These are phyloP conservation scores for Chaetura pelagica DNA, from an alignment of 2,113 vertebrate species.

Conservation along the genomic window DNA sequence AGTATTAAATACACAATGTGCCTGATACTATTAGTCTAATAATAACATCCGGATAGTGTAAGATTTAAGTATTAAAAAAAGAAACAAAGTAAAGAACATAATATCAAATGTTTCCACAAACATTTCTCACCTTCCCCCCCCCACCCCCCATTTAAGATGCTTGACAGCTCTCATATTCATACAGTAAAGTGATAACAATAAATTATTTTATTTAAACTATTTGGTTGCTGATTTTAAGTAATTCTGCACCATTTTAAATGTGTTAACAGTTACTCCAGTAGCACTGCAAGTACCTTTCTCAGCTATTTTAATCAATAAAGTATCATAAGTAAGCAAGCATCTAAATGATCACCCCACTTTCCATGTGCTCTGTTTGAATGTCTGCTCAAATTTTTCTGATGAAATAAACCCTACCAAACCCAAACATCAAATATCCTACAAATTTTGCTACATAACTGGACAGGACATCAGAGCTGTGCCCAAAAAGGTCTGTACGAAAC, in stretches of 20 bases:
- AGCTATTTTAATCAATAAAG: background rate
- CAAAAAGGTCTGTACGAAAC: background rate
- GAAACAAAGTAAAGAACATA: background rate
- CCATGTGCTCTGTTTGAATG: background rate
- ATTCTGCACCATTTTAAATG: background rate
- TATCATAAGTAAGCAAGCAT: background rate
- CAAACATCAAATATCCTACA: background rate
- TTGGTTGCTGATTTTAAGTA: background rate
- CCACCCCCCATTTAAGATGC: background rate
- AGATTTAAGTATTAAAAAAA: background rate
- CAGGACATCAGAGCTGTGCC: background rate
- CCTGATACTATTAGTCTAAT: background rate
- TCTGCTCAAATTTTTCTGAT: background rate
- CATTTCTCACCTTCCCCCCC: too few species aligned
- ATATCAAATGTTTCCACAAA: background rate
- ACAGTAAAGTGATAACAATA: background rate
- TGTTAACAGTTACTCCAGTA: background rate
- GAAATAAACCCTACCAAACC: background rate
- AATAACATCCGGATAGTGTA: background rate
- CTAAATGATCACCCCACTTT: background rate
- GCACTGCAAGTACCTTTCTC: background rate
- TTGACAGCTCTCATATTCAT: background rate
- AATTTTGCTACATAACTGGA: background rate
- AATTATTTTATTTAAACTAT: background rate
- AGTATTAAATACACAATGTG: background rate